Evolutionary conservation across 2,797 vertebrate species (phyloP).

Genomic region (Chiroxiphia lanceolata): DNA sequence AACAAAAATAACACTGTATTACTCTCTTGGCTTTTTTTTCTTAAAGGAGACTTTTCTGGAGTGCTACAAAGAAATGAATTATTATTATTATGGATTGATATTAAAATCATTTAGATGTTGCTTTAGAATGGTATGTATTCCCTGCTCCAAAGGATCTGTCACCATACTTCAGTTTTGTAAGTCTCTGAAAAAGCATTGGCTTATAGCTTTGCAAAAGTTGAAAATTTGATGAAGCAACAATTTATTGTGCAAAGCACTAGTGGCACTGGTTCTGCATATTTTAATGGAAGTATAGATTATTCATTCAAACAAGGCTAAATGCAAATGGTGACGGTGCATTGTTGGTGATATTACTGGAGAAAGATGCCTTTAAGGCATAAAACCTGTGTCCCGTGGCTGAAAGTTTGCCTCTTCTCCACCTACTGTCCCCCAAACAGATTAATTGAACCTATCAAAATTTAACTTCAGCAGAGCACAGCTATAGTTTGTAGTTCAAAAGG

Average conservation of each 20-base stretch:
- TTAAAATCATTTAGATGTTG: background rate
- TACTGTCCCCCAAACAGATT: background rate
- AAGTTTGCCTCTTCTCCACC: background rate
- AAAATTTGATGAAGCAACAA: background rate
- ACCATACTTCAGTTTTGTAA: background rate
- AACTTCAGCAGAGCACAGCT: background rate
- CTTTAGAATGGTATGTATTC: background rate
- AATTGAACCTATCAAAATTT: background rate
- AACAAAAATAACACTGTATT: constrained; percentile 41
- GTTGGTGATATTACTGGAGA: background rate
- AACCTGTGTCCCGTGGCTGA: fast-evolving
- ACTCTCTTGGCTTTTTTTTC: background rate
- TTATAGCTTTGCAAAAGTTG: background rate
- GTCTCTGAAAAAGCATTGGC: background rate
- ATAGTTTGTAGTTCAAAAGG: background rate
- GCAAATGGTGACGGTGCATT: background rate
- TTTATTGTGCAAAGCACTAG: background rate
- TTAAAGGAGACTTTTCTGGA: background rate
- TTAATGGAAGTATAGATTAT: background rate
- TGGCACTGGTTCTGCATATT: background rate
- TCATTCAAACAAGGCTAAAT: background rate
- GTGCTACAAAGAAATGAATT: background rate
- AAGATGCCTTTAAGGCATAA: background rate
- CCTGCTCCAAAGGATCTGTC: background rate
- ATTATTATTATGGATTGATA: background rate